Percentiles rank a stretch among this genome's conserved stretches.
Conservation (phyloP, 2,888 invertebrate genomes). For the Troilus luridus region DNA sequence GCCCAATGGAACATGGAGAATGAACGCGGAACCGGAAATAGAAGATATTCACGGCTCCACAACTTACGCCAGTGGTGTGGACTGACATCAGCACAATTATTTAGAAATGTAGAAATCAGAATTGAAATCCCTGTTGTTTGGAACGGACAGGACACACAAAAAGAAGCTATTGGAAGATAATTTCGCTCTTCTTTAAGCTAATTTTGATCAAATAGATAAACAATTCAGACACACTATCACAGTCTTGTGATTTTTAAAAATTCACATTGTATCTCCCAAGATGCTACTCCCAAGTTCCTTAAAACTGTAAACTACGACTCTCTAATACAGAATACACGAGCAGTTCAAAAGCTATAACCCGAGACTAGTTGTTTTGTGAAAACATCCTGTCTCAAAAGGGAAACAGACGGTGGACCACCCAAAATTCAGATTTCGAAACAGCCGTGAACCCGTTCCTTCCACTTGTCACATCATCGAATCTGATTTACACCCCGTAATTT, state of each 20-base stretch:
- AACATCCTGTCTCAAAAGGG: background rate
- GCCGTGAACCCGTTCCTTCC: background rate
- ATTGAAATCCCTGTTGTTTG: too few species aligned
- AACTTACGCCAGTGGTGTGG: too few species aligned
- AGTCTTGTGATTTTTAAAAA: background rate
- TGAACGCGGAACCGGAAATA: too few species aligned
- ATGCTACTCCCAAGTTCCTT: background rate
- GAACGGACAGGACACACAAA: too few species aligned
- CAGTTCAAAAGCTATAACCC: background rate
- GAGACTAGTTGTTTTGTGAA: background rate
- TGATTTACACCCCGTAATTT: background rate
- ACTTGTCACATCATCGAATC: conserved; percentile 15
- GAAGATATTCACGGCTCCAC: too few species aligned
- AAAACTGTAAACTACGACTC: background rate
- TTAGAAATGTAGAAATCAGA: too few species aligned
- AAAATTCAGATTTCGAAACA: conserved; percentile 39
- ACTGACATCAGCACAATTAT: too few species aligned
- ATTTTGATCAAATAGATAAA: too few species aligned
- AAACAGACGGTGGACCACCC: conserved; percentile 9
- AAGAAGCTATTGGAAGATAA: too few species aligned
- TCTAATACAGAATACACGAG: background rate
- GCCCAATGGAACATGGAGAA: too few species aligned
- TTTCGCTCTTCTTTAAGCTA: too few species aligned
- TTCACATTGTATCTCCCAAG: background rate
- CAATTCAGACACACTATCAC: background rate